Base-by-base conservation (phyloP, 2,113 vertebrate genomes). In the Spheniscus mendiculus region DNA sequence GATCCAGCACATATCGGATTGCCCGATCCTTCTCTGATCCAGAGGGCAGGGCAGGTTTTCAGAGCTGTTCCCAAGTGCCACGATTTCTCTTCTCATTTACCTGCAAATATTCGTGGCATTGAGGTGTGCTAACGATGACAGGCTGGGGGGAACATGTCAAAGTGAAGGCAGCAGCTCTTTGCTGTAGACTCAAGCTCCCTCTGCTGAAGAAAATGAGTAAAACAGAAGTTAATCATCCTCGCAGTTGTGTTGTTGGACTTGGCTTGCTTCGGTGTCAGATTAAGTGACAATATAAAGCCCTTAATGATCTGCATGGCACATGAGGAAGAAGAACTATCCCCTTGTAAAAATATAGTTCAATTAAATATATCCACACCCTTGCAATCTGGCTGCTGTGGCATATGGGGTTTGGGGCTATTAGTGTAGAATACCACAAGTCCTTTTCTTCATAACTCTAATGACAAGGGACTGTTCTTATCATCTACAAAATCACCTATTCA, bases 141-240 rank as follows among this genome's bases (percentile, higher is more conserved):
- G 73, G 30, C 49, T 42, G 77, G 21, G 55, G n/a, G 72, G n/a
- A 63, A 22, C 47, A 0, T 7, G 15, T 38, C 61, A 79, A 29
- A 34, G 65, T 1, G 21, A 21, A 62, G 26, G 29, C 20, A 5
- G 26, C 1, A 1, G 17, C 47, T 89, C 50, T 82, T 96, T 96
- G 70, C 77, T 83, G 65, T 87, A 97, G 97, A 77, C 97, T 97
- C 61, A 97, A 93, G 97, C 96, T 97, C 97, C 97, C 97, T 97
- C 97, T 98, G 81, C 97, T 86, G 97, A 97, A 85, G 69, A 78
- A 95, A 96, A 49, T 23, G 25, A 84, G 87, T 72, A 96, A 90
- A 93, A 0, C 87, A 81, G 81, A 87, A 86, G 42, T 88, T 44
- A 55, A 59, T 25, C 29, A 55, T 27, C 36, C 2, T 61, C 10